Evolutionary conservation across 2,113 vertebrate genomes (phyloP).

Genomic region (Caretta caretta): DNA sequence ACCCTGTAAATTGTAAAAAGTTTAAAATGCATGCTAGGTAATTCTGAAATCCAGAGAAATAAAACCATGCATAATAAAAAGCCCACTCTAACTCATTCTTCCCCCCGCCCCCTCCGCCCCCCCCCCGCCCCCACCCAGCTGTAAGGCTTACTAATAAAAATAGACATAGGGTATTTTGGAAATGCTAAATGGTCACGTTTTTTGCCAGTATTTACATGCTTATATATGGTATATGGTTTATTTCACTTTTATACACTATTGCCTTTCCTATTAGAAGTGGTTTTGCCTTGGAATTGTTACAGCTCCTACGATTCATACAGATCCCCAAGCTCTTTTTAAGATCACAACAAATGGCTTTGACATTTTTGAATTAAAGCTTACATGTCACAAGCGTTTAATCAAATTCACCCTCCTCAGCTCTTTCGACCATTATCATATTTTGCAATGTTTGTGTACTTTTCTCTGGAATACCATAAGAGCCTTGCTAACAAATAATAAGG

Average conservation of each 20-base stretch:
- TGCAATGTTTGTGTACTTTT: background rate
- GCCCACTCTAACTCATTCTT: conserved; percentile 62
- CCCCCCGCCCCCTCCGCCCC: background rate
- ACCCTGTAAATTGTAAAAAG: conserved; percentile 79
- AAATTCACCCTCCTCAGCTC: conserved; percentile 58
- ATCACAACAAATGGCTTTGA: conserved; percentile 72
- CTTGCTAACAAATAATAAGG: conserved; percentile 73
- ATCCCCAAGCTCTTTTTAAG: conserved; percentile 60
- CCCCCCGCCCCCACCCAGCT: background rate
- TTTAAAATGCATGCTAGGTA: conserved; percentile 78
- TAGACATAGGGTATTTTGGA: conserved; percentile 63
- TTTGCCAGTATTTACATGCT: background rate
- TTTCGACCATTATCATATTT: conserved; percentile 43
- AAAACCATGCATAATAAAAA: conserved; percentile 78
- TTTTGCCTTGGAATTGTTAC: conserved; percentile 71
- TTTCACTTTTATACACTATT: conserved; percentile 58
- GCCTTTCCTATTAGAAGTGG: conserved; percentile 59
- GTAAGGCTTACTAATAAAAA: conserved; percentile 72
- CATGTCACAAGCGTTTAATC: conserved; percentile 69
- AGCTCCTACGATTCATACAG: conserved; percentile 51
- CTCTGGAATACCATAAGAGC: conserved; percentile 53
- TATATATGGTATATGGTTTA: conserved; percentile 3
- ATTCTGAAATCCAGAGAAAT: conserved; percentile 80
- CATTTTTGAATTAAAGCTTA: conserved; percentile 74
- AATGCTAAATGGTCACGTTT: conserved; percentile 15